Evolutionary conservation across 2,113 vertebrate species (phyloP).

Genomic region (Clarias magur): DNA sequence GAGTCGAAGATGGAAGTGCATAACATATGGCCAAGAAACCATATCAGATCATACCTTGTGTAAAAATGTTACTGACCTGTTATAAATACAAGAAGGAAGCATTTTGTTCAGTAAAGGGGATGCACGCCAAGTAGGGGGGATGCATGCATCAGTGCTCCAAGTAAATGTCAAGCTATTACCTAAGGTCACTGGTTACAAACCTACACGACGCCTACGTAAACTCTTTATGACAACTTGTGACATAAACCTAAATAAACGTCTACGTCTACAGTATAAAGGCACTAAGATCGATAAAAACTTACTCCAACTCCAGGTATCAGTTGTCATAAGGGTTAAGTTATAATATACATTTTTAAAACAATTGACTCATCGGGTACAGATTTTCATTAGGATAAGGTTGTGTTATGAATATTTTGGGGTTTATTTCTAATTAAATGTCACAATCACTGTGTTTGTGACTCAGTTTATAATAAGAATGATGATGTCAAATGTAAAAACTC

Average conservation of each 20-base stretch:
- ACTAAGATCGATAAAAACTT: not conserved
- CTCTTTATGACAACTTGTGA: not conserved
- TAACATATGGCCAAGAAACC: not conserved
- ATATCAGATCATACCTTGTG: not conserved
- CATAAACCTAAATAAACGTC: not conserved
- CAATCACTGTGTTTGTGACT: not conserved
- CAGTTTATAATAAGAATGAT: not conserved
- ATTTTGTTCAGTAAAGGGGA: not conserved
- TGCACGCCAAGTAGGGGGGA: not conserved
- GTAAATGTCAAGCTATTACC: not conserved
- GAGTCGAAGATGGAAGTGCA: not conserved
- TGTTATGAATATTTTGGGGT: not conserved
- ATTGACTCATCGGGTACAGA: not conserved
- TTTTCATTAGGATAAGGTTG: not conserved
- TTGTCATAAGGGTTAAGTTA: not conserved
- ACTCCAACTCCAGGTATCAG: not conserved
- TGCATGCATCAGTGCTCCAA: not conserved
- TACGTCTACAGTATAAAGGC: not conserved
- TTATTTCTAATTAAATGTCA: not conserved
- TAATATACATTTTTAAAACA: not conserved
- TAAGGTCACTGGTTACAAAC: not conserved
- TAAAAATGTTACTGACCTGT: not conserved
- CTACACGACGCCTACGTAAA: not conserved
- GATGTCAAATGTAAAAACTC: not conserved
- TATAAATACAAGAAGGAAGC: not conserved